Base-by-base conservation (phyloP, 1,140 invertebrate species). In the Cepaea nemoralis region DNA sequence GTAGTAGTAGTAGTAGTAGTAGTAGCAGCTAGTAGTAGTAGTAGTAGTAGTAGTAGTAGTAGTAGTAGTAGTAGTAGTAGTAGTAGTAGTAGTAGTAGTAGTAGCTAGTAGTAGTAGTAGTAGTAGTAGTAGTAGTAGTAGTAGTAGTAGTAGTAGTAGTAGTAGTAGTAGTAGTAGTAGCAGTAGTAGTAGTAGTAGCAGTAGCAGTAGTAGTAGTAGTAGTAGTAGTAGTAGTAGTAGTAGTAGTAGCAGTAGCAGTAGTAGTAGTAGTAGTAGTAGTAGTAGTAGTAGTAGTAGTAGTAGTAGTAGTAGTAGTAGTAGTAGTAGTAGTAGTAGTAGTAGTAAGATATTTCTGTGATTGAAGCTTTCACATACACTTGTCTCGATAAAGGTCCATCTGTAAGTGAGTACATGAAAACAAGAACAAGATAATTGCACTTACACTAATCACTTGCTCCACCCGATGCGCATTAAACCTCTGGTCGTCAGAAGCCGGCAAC, bases 271-370 rank as follows among this genome's bases (percentile, higher is more conserved):
- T 69, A 69, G 14, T 69, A 69, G 14, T 69, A 31, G 14, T 69
- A 69, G 16, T 19, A 69, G 16, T 19, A 69, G 16, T 69, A 69
- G 16, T 19, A 69, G 16, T 14, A 19, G 16, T 69, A 69, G 14
- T 69, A 69, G 16, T 69, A 19, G 16, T 69, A 69, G 16, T 69
- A 69, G 16, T 69, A 69, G 16, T 69, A 19, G 14, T 69, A 19
- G 14, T 69, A 69, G 14, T 69, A 69, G 14, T 69, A 69, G 19
- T 69, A 69, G 19, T 69, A 69, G 50, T 55, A n/a, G n/a, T n/a
- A n/a, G n/a, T n/a, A n/a, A n/a, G n/a, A n/a, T n/a, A n/a, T n/a
- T n/a, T n/a, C n/a, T 55, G 50, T 55, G n/a, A n/a, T 16, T 16
- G n/a, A 55, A 55, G n/a, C 14, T 16, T 16, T 55, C n/a, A 55